Evolutionary conservation across 2,888 invertebrate genomes (phyloP).

Genomic region (Drosophila mercatorum): DNA sequence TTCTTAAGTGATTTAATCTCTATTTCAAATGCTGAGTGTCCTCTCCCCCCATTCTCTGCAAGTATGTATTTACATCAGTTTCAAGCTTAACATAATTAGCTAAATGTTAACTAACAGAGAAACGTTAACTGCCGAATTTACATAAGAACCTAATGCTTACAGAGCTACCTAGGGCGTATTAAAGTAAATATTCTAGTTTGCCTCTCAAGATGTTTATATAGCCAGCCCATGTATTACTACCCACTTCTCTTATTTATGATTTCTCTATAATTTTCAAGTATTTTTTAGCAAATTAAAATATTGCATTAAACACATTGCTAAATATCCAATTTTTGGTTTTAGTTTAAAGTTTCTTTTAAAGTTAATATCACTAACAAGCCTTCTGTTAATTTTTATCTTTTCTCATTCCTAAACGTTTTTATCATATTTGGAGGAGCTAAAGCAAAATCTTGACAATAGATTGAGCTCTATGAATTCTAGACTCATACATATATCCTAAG

Average conservation of each 20-base stretch:
- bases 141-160: slow-evolving; percentile 6
- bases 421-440: slow-evolving; percentile 19
- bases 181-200: slow-evolving; percentile 26
- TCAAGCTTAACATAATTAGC: slow-evolving; percentile 25
- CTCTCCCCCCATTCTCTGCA: neutral
- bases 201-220: slow-evolving; percentile 12
- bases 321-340: slow-evolving; percentile 8
- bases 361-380: slow-evolving; percentile 85
- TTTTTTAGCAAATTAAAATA: slow-evolving; percentile 20
- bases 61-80: slow-evolving; percentile 53
- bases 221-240: neutral
- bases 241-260: neutral
- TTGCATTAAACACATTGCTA: slow-evolving; percentile 20
- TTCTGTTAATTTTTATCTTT: slow-evolving; percentile 40
- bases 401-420: slow-evolving; percentile 16
- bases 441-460: slow-evolving; percentile 9
- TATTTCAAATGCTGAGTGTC: slow-evolving; percentile 25
- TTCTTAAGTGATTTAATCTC: slow-evolving; percentile 31
- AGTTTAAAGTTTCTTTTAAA: slow-evolving; percentile 66
- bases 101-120: slow-evolving; percentile 26
- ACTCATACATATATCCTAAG: slow-evolving; percentile 18
- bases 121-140: slow-evolving; percentile 16
- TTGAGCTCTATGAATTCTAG: slow-evolving; percentile 9
- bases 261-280: neutral
- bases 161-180: slow-evolving; percentile 20